A percentile compares a stretch with the other conserved stretches of the same genome.
Conservation (phyloP, 2,797 vertebrate genomes). For the Harpagifer antarcticus region DNA sequence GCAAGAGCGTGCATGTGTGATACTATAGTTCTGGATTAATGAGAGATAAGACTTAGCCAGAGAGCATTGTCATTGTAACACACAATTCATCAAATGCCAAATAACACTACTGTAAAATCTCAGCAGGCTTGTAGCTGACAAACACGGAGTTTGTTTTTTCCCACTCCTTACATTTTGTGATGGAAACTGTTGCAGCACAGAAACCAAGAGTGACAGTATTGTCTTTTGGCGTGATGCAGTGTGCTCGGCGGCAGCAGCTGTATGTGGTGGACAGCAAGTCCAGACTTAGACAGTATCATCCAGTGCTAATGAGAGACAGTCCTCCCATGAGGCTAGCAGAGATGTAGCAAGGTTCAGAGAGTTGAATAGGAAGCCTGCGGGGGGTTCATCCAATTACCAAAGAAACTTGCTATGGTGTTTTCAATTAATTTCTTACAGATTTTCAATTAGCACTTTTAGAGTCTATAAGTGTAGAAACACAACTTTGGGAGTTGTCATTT, state of each 20-base stretch:
- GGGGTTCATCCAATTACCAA: slow-evolving; percentile 67
- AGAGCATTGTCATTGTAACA: slow-evolving; percentile 49
- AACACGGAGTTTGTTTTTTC: slow-evolving; percentile 13
- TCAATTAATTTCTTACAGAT: slow-evolving; percentile 62
- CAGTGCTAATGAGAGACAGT: slow-evolving; percentile 73
- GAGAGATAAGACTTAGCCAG: slow-evolving; percentile 71
- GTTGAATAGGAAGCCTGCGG: slow-evolving; percentile 34
- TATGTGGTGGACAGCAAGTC: slow-evolving; percentile 50
- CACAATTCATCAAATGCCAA: slow-evolving; percentile 45
- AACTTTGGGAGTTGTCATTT: slow-evolving; percentile 28
- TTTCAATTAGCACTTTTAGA: slow-evolving; percentile 49
- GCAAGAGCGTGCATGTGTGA: slow-evolving; percentile 65
- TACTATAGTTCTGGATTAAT: slow-evolving; percentile 73
- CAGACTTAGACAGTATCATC: slow-evolving; percentile 59
- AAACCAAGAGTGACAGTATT: slow-evolving; percentile 19
- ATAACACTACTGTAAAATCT: slow-evolving; percentile 30
- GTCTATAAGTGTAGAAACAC: slow-evolving; percentile 18
- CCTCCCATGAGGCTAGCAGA: slow-evolving; percentile 55
- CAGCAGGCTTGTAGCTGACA: slow-evolving; percentile 21
- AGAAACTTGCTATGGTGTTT: slow-evolving; percentile 64
- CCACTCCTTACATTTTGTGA: not conserved
- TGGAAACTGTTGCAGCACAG: not conserved
- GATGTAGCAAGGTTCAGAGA: slow-evolving; percentile 62
- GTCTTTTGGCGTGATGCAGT: slow-evolving; percentile 21
- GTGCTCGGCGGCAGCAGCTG: slow-evolving; percentile 44